These are phyloP conservation scores for Cynaeus angustus DNA, from an alignment of 2,888 invertebrate species.

Conservation along the genomic window DNA sequence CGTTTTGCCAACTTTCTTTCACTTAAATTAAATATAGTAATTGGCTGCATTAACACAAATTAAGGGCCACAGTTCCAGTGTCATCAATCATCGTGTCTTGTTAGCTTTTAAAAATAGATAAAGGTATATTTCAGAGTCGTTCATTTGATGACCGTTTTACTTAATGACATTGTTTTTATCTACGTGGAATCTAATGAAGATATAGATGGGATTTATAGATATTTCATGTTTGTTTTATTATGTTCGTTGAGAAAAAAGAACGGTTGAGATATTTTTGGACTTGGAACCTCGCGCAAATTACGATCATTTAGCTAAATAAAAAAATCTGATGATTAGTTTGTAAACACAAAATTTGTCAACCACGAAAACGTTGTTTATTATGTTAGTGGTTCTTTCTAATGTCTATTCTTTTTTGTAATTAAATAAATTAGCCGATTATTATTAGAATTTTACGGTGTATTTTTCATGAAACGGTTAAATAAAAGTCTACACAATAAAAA, in stretches of 20 bases:
- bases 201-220: constrained; percentile 54
- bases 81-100: constrained; percentile 59
- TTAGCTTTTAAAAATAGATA: constrained; percentile 56
- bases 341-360: too few species aligned
- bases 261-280: neutral
- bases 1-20: constrained; percentile 37
- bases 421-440: too few species aligned
- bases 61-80: constrained; percentile 45
- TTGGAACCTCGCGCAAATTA: neutral
- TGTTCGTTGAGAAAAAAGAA: constrained; percentile 52
- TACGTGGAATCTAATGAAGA: constrained; percentile 55
- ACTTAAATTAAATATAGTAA: constrained; percentile 27
- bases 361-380: too few species aligned
- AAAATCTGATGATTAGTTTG: too few species aligned
- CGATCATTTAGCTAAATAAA: too few species aligned
- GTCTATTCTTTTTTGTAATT: too few species aligned
- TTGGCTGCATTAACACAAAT: constrained; percentile 42
- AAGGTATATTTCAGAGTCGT: constrained; percentile 15
- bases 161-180: constrained; percentile 58
- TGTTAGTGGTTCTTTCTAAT: too few species aligned
- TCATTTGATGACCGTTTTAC: constrained; percentile 48
- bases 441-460: too few species aligned
- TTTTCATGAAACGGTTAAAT: too few species aligned
- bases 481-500: too few species aligned
- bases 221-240: constrained; percentile 49